Base-by-base conservation (phyloP, 1,140 invertebrate species). In the Conus betulinus region DNA sequence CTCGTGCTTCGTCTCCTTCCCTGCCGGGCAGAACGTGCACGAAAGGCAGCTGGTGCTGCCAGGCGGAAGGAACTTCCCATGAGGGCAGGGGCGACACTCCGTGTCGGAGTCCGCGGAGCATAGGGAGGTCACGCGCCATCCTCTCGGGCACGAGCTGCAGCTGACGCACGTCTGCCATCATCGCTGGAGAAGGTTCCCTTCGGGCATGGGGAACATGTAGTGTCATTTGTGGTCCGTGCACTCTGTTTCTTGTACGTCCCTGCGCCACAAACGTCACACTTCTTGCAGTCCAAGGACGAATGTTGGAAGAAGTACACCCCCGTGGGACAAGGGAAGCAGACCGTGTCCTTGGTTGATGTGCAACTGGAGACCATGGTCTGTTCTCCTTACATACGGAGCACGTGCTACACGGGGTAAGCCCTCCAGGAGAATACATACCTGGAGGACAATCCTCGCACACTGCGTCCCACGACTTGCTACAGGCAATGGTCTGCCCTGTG, bases 241-340 rank as follows among this genome's bases (percentile, higher is more conserved):
- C 13, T 15, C 11, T n/a, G 13, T 11, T 5, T 39, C 17, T 67
- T 51, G 27, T 4, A 76, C 17, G 67, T 52, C n/a, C 85, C 85
- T 52, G 63, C n/a, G 6, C 11, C 60, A 53, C 85, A 86, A 5
- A 20, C 8, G 63, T 27, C 6, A 67, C 85, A 86, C 52, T 51
- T 53, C 25, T n/a, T 39, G 23, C 85, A 86, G 67, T 52, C 5
- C 20, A 23, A 10, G 51, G 27, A 71, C 13, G 39, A 10, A 20
- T 86, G 67, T 23, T 74, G 23, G 85, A 86, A 86, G 85, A 86
- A 86, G 71, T 51, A 86, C 25, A n/a, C n/a, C 39, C 85, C 85
- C 10, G 4, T 7, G 3, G 71, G 39, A 23, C 85, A 86, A 10
- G 85, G 85, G 20, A 74, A 74, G 51, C 85, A 86, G 15, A 53